Evolutionary conservation across 2,888 invertebrate genomes (phyloP).

Genomic region (Apamea crenata): DNA sequence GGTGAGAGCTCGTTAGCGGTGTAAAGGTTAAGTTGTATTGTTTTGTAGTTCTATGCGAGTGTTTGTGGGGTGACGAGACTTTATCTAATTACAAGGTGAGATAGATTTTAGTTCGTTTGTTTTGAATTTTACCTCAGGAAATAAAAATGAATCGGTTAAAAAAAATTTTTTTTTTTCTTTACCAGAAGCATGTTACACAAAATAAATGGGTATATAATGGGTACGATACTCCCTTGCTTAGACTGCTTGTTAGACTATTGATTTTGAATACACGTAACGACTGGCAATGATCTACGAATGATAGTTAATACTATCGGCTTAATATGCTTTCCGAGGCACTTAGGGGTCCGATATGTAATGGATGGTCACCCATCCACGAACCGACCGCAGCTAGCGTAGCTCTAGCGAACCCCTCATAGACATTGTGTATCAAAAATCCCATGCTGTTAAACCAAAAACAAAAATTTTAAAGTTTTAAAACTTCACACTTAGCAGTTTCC

Average conservation of each 20-base stretch:
- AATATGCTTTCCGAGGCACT: not conserved
- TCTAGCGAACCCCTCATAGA: not conserved
- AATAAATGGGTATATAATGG: no score
- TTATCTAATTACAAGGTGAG: not conserved
- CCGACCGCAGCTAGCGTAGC: not conserved
- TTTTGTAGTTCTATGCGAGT: conserved; percentile 4
- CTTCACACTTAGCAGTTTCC: conserved; percentile 13
- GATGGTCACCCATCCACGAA: not conserved
- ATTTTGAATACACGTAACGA: not conserved
- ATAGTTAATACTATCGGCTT: no score
- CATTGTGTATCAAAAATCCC: not conserved
- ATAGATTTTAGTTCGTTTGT: not conserved
- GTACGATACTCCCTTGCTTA: not conserved
- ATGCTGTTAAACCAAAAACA: not conserved
- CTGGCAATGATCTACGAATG: not conserved
- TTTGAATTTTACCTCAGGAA: not conserved
- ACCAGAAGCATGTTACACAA: no score
- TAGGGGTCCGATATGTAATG: not conserved
- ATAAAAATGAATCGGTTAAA: no score
- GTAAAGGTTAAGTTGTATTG: conserved; percentile 33
- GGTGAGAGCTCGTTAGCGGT: conserved; percentile 39
- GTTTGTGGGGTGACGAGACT: not conserved
- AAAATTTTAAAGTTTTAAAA: not conserved
- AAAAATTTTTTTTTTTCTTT: no score
- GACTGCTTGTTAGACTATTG: not conserved